phyloP scores from a whole-genome alignment of 2,797 vertebrate genomes.

The Coccyzus lansbergi region DNA sequence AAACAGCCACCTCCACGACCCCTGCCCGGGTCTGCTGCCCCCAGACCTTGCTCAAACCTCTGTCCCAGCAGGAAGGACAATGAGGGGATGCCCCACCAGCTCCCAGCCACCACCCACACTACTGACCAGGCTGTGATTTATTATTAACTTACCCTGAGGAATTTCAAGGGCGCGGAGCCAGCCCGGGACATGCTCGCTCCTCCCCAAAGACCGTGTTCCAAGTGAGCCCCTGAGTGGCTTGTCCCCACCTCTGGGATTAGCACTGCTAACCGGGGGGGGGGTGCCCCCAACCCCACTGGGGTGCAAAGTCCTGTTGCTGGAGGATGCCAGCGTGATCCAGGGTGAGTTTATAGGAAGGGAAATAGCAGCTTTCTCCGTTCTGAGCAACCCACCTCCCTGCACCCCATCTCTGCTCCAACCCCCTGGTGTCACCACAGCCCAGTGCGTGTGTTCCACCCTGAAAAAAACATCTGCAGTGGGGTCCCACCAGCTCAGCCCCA shows the following conservation, averaged over 20 bases:
- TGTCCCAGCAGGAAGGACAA: neutral
- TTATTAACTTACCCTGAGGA: constrained; percentile 37
- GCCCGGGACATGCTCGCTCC: neutral
- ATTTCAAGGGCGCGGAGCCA: neutral
- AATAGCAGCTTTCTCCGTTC: neutral
- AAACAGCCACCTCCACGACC: rapidly evolving
- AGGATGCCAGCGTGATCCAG: neutral
- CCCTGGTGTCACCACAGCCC: neutral
- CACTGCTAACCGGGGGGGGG: rapidly evolving
- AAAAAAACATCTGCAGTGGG: neutral
- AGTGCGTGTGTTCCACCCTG: rapidly evolving
- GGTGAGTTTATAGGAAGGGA: rapidly evolving
- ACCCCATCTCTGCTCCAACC: neutral
- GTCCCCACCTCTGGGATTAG: neutral
- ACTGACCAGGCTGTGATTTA: neutral
- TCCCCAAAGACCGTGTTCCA: rapidly evolving
- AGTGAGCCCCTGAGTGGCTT: neutral
- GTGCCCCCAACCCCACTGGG: neutral
- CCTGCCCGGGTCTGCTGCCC: neutral
- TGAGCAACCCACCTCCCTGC: neutral
- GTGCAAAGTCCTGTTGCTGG: neutral
- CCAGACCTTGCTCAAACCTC: neutral
- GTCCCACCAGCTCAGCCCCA: neutral
- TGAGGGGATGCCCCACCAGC: rapidly evolving
- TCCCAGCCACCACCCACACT: neutral